phyloP scores from a whole-genome alignment of 2,797 vertebrate genomes.

The Clarias laeviceps region DNA sequence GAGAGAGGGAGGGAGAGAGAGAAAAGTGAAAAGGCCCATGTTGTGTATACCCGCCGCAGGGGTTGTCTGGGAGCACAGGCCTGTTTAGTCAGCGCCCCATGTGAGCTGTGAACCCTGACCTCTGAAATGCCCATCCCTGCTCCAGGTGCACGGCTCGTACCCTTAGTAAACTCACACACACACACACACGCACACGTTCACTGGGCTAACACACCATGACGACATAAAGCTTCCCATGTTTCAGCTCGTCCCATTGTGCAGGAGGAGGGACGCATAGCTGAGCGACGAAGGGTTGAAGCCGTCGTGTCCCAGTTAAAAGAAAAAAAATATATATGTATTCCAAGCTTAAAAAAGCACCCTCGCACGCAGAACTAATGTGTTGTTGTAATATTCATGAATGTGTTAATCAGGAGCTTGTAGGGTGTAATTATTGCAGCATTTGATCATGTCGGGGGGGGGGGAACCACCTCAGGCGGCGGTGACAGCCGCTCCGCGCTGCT shows the following conservation, averaged over 20 bases:
- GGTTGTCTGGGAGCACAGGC: slow-evolving; percentile 82
- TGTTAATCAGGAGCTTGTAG: slow-evolving; percentile 76
- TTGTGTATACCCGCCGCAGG: slow-evolving; percentile 80
- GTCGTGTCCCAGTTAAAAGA: background rate
- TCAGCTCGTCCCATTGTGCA: slow-evolving; percentile 20
- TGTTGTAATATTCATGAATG: slow-evolving; percentile 73
- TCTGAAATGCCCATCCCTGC: slow-evolving; percentile 72
- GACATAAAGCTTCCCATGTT: slow-evolving; percentile 11
- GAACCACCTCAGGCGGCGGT: slow-evolving; percentile 71
- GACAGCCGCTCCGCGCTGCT: slow-evolving; percentile 72
- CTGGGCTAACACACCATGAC: slow-evolving; percentile 37
- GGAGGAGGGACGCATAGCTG: background rate
- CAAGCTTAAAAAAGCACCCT: slow-evolving; percentile 21
- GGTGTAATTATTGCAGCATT: slow-evolving; percentile 76
- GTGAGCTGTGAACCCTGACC: slow-evolving; percentile 81
- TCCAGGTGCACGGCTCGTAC: slow-evolving; percentile 87
- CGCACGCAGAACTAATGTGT: slow-evolving; percentile 29
- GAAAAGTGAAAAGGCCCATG: slow-evolving; percentile 76
- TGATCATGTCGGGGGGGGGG: slow-evolving; percentile 65
- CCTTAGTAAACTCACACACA: slow-evolving; percentile 14
- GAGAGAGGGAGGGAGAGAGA: slow-evolving; percentile 45
- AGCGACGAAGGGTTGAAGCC: slow-evolving; percentile 18
- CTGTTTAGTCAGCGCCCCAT: slow-evolving; percentile 79
- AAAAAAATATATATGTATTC: slow-evolving; percentile 5
- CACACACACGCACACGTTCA: slow-evolving; percentile 56